phyloP scores from a whole-genome alignment of 2,888 invertebrate genomes.

The Merodon equestris region DNA sequence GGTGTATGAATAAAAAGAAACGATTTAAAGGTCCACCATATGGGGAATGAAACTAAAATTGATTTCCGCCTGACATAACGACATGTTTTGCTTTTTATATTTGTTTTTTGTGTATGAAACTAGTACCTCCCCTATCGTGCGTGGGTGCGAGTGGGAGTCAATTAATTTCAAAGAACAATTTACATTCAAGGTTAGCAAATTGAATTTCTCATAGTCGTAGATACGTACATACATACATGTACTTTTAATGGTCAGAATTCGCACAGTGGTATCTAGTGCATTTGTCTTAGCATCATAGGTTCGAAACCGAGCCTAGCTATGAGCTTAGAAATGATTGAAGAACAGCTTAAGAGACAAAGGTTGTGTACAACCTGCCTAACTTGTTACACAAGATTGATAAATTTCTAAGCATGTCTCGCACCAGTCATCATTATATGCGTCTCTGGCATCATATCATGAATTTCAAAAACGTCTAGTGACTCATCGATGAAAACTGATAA shows the following conservation, averaged over 20 bases:
- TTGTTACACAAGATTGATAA: too few relatives aligned
- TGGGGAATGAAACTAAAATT: conserved; percentile 37
- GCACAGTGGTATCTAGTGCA: too few relatives aligned
- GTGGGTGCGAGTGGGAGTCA: conserved; percentile 17
- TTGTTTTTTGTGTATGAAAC: too few relatives aligned
- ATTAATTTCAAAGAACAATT: conserved; percentile 23
- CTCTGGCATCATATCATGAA: too few relatives aligned
- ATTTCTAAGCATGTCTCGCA: too few relatives aligned
- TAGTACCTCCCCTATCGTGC: neutral
- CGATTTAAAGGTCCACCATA: conserved; percentile 39
- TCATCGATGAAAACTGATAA: too few relatives aligned
- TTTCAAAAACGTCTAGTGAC: neutral
- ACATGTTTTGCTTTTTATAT: neutral
- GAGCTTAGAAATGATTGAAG: too few relatives aligned
- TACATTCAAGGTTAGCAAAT: conserved; percentile 46
- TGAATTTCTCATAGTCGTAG: conserved; percentile 26
- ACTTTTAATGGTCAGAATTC: neutral
- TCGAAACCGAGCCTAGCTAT: too few relatives aligned
- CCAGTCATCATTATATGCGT: too few relatives aligned
- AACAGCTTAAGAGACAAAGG: too few relatives aligned
- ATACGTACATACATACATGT: conserved; percentile 5
- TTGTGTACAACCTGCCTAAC: too few relatives aligned
- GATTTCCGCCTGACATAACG: conserved; percentile 45
- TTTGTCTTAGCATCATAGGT: too few relatives aligned
- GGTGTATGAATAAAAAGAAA: conserved; percentile 27